These are phyloP conservation scores for Rutpela maculata DNA, from an alignment of 2,888 invertebrate species.

Conservation along the genomic window DNA sequence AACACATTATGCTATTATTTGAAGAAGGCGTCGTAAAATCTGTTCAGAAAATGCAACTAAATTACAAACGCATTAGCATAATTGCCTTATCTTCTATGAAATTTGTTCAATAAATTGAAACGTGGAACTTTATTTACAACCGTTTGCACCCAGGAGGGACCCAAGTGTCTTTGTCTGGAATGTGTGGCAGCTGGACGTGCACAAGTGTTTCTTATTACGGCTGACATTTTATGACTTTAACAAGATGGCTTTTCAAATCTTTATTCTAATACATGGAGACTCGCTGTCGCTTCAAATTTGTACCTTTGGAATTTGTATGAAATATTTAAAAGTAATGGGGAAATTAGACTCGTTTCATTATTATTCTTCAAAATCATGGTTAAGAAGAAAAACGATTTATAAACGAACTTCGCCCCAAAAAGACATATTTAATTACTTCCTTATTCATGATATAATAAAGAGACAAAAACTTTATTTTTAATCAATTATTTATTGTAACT, in stretches of 20 bases:
- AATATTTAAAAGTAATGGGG: not conserved
- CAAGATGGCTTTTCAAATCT: constrained; percentile 55
- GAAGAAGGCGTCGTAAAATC: constrained; percentile 6
- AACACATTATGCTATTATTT: not conserved
- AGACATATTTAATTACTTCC: too few relatives aligned
- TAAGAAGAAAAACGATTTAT: too few relatives aligned
- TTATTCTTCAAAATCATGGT: too few relatives aligned
- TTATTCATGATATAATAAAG: too few relatives aligned
- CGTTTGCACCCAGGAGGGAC: constrained; percentile 36
- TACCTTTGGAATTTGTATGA: constrained; percentile 12
- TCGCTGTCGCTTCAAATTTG: constrained; percentile 26
- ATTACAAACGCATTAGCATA: constrained; percentile 47
- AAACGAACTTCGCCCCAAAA: too few relatives aligned
- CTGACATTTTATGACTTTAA: constrained; percentile 56
- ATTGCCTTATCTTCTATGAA: constrained; percentile 41
- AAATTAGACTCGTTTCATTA: too few relatives aligned
- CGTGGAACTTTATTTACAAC: constrained; percentile 39
- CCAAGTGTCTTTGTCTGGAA: constrained; percentile 54
- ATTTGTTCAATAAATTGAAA: constrained; percentile 42
- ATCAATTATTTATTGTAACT: too few relatives aligned
- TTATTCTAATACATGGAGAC: constrained; percentile 41
- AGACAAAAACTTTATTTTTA: too few relatives aligned
- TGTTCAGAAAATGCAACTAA: constrained; percentile 31
- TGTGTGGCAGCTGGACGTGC: constrained; percentile 56
- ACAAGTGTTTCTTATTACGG: constrained; percentile 56